These are phyloP conservation scores for Tapera naevia DNA, from an alignment of 2,797 vertebrate genomes.

Conservation along the genomic window DNA sequence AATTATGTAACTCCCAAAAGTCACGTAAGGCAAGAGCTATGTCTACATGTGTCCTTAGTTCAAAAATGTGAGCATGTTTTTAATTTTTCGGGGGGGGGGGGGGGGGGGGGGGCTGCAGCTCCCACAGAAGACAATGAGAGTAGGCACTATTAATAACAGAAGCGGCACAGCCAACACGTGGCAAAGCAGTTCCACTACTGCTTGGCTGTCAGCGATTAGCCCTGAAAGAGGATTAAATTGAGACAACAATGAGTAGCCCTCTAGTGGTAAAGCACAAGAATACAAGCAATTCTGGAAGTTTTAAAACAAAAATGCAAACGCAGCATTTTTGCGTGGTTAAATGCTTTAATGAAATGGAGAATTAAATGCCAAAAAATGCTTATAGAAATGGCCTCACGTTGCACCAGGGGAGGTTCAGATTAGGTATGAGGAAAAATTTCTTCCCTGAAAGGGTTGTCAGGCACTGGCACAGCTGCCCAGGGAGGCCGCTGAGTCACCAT, in stretches of 20 bases:
- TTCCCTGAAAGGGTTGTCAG: too few species aligned
- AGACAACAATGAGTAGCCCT: neutral
- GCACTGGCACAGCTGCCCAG: too few species aligned
- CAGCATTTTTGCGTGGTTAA: neutral
- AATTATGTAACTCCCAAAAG: neutral
- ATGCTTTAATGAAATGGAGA: neutral
- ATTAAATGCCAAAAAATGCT: neutral
- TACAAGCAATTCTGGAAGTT: neutral
- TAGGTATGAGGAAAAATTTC: too few species aligned
- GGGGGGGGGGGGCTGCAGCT: neutral
- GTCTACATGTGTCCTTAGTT: rapidly evolving
- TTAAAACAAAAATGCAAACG: neutral
- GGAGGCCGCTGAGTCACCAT: too few species aligned
- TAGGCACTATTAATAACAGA: neutral
- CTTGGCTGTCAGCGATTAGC: rapidly evolving
- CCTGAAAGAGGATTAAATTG: neutral
- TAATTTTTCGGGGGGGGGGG: rapidly evolving
- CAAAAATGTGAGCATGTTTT: neutral
- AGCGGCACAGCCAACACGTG: neutral
- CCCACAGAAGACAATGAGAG: neutral
- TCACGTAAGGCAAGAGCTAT: rapidly evolving
- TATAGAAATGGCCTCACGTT: neutral
- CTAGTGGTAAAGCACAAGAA: neutral
- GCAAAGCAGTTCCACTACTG: neutral
- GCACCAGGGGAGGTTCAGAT: too few species aligned